phyloP scores from a whole-genome alignment of 2,797 vertebrate species.

The Lophura swinhoii region DNA sequence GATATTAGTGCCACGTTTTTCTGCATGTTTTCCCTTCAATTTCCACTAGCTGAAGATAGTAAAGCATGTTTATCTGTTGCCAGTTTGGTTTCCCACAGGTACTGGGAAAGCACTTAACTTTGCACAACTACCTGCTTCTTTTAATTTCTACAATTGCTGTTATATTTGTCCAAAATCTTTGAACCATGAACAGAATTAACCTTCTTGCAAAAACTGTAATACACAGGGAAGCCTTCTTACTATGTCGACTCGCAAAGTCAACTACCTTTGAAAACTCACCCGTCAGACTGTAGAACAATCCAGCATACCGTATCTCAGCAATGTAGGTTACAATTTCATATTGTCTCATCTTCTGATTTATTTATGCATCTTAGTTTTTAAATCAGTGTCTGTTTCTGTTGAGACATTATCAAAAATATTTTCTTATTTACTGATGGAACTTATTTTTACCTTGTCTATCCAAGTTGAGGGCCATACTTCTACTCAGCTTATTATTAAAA shows the following conservation, averaged over 20 bases:
- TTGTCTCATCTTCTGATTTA: background rate
- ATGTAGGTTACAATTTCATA: background rate
- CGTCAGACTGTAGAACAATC: background rate
- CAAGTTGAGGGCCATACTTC: background rate
- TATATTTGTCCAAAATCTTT: background rate
- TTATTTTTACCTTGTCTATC: background rate
- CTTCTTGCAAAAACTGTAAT: background rate
- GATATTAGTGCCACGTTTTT: background rate
- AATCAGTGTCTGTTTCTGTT: background rate
- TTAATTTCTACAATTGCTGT: background rate
- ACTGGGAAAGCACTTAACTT: background rate
- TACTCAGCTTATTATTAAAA: background rate
- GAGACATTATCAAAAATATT: background rate
- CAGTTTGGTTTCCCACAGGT: background rate
- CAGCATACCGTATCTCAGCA: background rate
- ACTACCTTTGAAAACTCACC: background rate
- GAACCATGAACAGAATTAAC: background rate
- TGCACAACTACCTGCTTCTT: background rate
- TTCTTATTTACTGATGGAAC: background rate
- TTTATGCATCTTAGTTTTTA: background rate
- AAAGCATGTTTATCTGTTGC: background rate
- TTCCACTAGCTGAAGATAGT: background rate
- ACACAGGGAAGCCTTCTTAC: background rate
- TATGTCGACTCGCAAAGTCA: background rate
- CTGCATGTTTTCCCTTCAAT: background rate